A percentile compares a stretch with the other conserved stretches of the same genome.
Conservation (phyloP, 2,113 vertebrate species). For the Athene noctua region DNA sequence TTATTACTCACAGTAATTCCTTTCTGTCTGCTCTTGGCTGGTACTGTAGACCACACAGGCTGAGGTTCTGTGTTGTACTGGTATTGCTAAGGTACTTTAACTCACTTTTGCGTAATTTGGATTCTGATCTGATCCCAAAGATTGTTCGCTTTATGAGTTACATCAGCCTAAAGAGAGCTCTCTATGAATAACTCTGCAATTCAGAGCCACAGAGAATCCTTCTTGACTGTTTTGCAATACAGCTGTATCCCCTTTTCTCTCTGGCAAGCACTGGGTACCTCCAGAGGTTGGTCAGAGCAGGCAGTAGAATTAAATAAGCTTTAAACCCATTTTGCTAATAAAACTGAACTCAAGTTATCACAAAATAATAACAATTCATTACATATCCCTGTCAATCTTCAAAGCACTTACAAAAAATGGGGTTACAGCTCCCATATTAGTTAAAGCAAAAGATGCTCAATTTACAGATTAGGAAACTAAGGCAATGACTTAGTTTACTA, state of each 20-base stretch:
- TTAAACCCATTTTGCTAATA: not conserved
- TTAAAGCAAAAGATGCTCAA: not conserved
- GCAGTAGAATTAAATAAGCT: not conserved
- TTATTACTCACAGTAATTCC: not conserved
- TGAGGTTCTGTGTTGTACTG: not conserved
- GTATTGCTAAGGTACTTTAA: not conserved
- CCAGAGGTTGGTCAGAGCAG: not conserved
- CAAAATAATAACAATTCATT: not conserved
- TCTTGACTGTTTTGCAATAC: not conserved
- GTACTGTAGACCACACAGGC: not conserved
- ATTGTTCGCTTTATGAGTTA: not conserved
- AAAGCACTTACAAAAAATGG: not conserved
- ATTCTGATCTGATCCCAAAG: not conserved
- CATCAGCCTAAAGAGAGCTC: not conserved
- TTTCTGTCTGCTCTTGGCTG: not conserved
- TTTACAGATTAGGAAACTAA: not conserved
- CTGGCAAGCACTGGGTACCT: not conserved
- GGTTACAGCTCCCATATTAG: not conserved
- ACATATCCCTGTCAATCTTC: not conserved
- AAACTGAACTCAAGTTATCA: not conserved
- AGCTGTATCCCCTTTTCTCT: not conserved
- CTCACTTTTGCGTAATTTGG: not conserved
- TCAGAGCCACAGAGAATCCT: not conserved
- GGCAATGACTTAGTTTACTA: not conserved
- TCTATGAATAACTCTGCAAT: not conserved